Evolutionary conservation across 2,888 invertebrate genomes (phyloP).

Genomic region (Drosophila nr. perissopoda): DNA sequence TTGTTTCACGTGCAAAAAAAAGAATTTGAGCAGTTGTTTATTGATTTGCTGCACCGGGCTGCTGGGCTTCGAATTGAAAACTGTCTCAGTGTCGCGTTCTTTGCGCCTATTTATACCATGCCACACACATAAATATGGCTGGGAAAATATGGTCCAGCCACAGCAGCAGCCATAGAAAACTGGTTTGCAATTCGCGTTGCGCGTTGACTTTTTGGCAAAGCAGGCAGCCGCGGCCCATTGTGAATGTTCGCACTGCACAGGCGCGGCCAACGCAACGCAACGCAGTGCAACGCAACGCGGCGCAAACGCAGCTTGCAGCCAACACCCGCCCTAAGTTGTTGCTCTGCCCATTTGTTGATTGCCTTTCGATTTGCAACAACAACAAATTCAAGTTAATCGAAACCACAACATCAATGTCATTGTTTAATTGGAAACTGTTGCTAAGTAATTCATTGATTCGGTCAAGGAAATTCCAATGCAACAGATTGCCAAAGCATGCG

Average conservation of each 20-base stretch:
- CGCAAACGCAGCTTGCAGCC: conserved; percentile 16
- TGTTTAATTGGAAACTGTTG: conserved; percentile 69
- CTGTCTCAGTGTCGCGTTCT: conserved; percentile 75
- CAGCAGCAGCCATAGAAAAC: conserved; percentile 58
- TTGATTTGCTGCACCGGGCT: conserved; percentile 36
- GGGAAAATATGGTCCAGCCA: conserved; percentile 56
- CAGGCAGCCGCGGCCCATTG: conserved; percentile 56
- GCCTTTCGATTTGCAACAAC: conserved; percentile 39
- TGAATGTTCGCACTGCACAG: conserved; percentile 59
- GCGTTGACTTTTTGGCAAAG: conserved; percentile 59
- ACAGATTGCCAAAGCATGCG: conserved; percentile 32
- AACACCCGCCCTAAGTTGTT: conserved; percentile 52
- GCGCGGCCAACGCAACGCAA: conserved; percentile 55
- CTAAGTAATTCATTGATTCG: conserved; percentile 30
- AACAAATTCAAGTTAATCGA: conserved; percentile 54
- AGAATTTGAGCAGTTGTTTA: conserved; percentile 30
- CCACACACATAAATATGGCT: conserved; percentile 42
- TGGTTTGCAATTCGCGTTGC: conserved; percentile 46
- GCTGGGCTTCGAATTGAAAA: conserved; percentile 63
- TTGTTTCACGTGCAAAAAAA: conserved; percentile 51
- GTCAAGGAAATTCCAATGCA: conserved; percentile 34
- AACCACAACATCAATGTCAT: conserved; percentile 46
- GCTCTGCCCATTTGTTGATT: conserved; percentile 51
- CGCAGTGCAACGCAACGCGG: conserved; percentile 12
- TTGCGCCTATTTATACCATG: conserved; percentile 74